Conservation (phyloP, 2,888 invertebrate genomes). For the Lamproptera curius region DNA sequence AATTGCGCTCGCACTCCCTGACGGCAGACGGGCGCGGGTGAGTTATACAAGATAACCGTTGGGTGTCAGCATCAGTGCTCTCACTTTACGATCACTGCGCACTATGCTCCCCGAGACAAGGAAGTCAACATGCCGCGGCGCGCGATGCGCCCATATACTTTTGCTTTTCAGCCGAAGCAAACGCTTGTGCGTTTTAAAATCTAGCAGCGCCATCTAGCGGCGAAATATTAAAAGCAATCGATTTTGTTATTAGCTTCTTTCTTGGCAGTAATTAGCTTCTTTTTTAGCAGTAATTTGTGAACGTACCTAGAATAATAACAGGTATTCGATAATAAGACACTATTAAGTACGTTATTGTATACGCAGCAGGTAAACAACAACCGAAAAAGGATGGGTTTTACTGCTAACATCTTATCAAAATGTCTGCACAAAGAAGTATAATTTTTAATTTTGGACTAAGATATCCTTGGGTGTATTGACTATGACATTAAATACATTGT, state of each 20-base stretch:
- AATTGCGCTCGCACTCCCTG: constrained; percentile 84
- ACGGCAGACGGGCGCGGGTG: constrained; percentile 78
- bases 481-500: no score
- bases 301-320: no score
- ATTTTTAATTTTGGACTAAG: no score
- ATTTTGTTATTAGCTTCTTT: neutral
- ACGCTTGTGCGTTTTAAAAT: constrained; percentile 44
- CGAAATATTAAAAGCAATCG: neutral
- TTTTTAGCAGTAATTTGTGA: no score
- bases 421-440: no score
- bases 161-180: constrained; percentile 16
- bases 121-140: constrained; percentile 56
- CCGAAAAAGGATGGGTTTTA: no score
- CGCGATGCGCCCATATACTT: constrained; percentile 14
- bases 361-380: no score
- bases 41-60: constrained; percentile 55
- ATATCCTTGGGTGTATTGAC: no score
- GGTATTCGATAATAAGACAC: no score
- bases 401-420: no score
- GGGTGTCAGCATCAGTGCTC: constrained; percentile 92
- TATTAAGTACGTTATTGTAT: no score
- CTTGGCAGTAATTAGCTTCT: no score
- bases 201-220: constrained; percentile 53
- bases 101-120: constrained; percentile 94
- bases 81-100: constrained; percentile 92